Conservation (phyloP, 2,888 invertebrate genomes). For the Aplocera efformata region DNA sequence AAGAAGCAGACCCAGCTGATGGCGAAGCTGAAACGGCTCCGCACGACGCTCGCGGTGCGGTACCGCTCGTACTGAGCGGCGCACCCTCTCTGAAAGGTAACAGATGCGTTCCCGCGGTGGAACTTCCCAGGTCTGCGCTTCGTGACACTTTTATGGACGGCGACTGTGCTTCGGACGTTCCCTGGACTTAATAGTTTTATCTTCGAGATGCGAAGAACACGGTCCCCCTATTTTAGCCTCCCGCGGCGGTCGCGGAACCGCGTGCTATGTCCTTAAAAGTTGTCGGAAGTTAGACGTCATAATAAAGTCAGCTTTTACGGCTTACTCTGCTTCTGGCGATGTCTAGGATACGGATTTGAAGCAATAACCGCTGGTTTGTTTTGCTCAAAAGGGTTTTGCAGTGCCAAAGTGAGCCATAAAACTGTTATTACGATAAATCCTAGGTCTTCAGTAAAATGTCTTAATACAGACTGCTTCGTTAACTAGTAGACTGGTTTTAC, state of each 20-base stretch:
- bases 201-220: slow-evolving; percentile 35
- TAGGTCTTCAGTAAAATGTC: slow-evolving; percentile 71
- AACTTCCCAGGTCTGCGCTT: slow-evolving; percentile 38
- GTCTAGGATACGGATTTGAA: slow-evolving; percentile 42
- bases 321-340: slow-evolving; percentile 73
- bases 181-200: slow-evolving; percentile 39
- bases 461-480: slow-evolving; percentile 74
- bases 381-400: slow-evolving; percentile 72
- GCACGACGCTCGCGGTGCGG: slow-evolving; percentile 75
- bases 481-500: slow-evolving; percentile 77
- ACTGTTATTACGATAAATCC: slow-evolving; percentile 59
- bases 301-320: slow-evolving; percentile 69
- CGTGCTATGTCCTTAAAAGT: slow-evolving; percentile 32
- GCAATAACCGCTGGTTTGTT: slow-evolving; percentile 55
- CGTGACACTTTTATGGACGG: slow-evolving; percentile 51
- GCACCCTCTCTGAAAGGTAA: slow-evolving; percentile 41
- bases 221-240: slow-evolving; percentile 27
- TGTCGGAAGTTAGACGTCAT: slow-evolving; percentile 44
- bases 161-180: slow-evolving; percentile 45
- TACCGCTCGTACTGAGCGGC: slow-evolving; percentile 64
- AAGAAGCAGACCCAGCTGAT: slow-evolving; percentile 83
- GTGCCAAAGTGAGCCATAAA: slow-evolving; percentile 79
- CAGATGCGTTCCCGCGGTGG: slow-evolving; percentile 45
- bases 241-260: slow-evolving; percentile 33
- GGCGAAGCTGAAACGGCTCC: slow-evolving; percentile 81